Evolutionary conservation across 2,797 vertebrate genomes (phyloP).

Genomic region (Spondyliosoma cantharus): DNA sequence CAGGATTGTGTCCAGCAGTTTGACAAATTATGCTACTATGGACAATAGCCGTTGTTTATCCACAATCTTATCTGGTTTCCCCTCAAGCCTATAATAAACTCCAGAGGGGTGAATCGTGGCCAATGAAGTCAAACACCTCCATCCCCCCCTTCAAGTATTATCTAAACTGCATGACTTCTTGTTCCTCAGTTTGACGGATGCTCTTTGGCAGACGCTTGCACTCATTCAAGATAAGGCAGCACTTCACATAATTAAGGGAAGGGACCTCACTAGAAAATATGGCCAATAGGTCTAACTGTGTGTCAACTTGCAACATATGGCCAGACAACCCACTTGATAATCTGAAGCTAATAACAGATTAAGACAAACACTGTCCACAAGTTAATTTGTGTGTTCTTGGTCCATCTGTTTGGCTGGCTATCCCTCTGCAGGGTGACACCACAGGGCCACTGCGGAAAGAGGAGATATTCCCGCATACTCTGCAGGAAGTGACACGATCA

Average conservation of each 20-base stretch:
- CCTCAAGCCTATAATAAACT: constrained; percentile 58
- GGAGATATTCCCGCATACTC: constrained; percentile 42
- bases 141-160: constrained; percentile 17
- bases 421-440: constrained; percentile 11
- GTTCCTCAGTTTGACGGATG: constrained; percentile 39
- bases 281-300: constrained; percentile 27
- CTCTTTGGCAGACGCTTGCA: constrained; percentile 26
- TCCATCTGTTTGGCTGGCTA: constrained; percentile 25
- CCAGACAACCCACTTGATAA: constrained; percentile 24
- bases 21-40: constrained; percentile 49
- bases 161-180: constrained; percentile 30
- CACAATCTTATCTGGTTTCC: constrained; percentile 72
- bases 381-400: constrained; percentile 13
- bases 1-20: constrained; percentile 33
- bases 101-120: constrained; percentile 24
- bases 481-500: constrained; percentile 53
- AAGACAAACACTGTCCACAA: constrained; percentile 26
- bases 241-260: constrained; percentile 49
- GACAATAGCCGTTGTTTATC: constrained; percentile 72
- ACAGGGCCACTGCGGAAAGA: not conserved
- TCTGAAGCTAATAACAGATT: constrained; percentile 47
- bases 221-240: constrained; percentile 51
- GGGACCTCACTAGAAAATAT: constrained; percentile 27
- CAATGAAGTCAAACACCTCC: constrained; percentile 20
- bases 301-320: constrained; percentile 31